Conservation (phyloP, 1,140 invertebrate species). For the Uloborus diversus region DNA sequence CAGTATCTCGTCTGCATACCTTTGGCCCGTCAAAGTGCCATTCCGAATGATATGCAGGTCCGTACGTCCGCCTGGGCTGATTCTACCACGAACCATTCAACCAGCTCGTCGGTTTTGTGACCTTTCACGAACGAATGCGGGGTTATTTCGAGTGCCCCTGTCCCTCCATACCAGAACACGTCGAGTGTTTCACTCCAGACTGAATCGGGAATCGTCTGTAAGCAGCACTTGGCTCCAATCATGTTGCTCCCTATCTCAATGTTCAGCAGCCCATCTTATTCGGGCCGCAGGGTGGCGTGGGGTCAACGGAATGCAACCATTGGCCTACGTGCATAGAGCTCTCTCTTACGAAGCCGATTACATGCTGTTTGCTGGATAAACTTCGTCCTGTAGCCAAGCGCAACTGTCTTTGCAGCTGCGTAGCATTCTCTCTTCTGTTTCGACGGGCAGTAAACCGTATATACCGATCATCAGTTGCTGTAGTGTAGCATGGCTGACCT, state of each 20-base stretch:
- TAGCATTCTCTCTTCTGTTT: neutral
- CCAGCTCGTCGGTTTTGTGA: neutral
- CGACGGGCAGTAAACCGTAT: neutral
- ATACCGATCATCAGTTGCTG: neutral
- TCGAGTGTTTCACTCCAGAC: neutral
- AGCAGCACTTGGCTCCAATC: constrained; percentile 1
- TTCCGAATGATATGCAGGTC: neutral
- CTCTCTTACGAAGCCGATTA: neutral
- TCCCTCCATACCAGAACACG: neutral
- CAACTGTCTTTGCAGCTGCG: neutral
- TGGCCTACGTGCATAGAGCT: neutral
- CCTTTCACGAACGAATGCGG: neutral
- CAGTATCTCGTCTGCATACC: neutral
- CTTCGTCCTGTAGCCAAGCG: neutral
- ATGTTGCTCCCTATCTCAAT: neutral
- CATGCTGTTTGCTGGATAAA: neutral
- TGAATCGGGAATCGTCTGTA: constrained; percentile 10
- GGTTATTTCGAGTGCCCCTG: neutral
- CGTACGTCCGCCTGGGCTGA: neutral
- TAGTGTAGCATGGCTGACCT: neutral
- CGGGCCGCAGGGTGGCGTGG: neutral
- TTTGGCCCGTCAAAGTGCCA: neutral
- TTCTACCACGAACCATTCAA: neutral
- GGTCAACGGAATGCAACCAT: neutral
- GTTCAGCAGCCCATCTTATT: neutral